These are phyloP conservation scores for Lasaia peninsularis DNA, from an alignment of 1,140 invertebrate genomes.

Conservation along the genomic window DNA sequence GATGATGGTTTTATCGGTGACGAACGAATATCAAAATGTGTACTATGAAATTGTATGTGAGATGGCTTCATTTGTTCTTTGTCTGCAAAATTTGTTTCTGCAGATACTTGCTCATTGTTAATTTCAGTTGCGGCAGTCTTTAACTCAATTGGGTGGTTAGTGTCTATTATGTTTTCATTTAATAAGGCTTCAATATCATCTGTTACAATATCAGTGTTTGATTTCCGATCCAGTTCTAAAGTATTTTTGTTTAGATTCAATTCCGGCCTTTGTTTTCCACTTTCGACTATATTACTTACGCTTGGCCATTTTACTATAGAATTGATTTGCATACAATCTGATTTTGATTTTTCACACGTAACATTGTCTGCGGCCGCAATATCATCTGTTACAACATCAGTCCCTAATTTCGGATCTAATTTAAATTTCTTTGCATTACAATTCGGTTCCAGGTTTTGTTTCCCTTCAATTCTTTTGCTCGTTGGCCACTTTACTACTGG, in stretches of 20 bases:
- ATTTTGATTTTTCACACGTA: not conserved
- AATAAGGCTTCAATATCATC: constrained; percentile 39
- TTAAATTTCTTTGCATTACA: constrained; percentile 37
- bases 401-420: constrained; percentile 16
- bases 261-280: constrained; percentile 28
- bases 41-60: constrained; percentile 57
- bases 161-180: constrained; percentile 20
- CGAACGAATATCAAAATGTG: constrained; percentile 67
- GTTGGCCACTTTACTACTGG: constrained; percentile 40
- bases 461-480: constrained; percentile 37
- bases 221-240: not conserved
- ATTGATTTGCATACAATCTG: constrained; percentile 8
- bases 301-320: constrained; percentile 28
- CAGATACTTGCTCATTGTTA: constrained; percentile 16
- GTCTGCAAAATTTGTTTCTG: constrained; percentile 7
- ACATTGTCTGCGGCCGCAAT: not conserved
- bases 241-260: not conserved
- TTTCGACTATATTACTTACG: constrained; percentile 33
- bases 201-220: constrained; percentile 16
- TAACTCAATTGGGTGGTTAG: constrained; percentile 23
- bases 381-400: constrained; percentile 8
- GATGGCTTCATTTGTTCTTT: constrained; percentile 24
- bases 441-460: constrained; percentile 21
- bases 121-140: constrained; percentile 23
- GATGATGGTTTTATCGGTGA: constrained; percentile 65